Conservation (phyloP, 2,113 vertebrate genomes). For the Poeciliopsis turrubarensis region DNA sequence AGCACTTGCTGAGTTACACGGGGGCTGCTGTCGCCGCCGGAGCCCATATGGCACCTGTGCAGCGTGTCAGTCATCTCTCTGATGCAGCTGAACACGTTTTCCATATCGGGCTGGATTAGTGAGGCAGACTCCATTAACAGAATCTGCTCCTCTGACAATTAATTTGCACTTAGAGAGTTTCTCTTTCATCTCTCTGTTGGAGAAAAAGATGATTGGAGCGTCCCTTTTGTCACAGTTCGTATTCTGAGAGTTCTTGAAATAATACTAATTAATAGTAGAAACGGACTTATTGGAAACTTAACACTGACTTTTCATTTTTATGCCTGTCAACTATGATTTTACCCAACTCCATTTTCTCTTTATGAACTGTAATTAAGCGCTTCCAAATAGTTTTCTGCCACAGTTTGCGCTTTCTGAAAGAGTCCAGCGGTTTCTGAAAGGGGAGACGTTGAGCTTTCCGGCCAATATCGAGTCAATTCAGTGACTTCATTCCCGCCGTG, state of each 20-base stretch:
- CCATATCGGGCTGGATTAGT: slow-evolving; percentile 42
- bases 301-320: too few relatives aligned
- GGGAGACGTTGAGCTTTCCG: too few relatives aligned
- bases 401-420: too few relatives aligned
- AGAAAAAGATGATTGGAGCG: slow-evolving; percentile 25
- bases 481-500: too few relatives aligned
- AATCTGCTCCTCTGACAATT: slow-evolving; percentile 40
- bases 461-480: too few relatives aligned
- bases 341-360: neutral
- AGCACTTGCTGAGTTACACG: slow-evolving; percentile 65
- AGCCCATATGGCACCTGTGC: slow-evolving; percentile 57
- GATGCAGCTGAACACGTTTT: slow-evolving; percentile 54
- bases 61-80: slow-evolving; percentile 64
- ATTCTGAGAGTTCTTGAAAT: slow-evolving; percentile 18
- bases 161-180: slow-evolving; percentile 30
- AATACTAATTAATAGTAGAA: slow-evolving; percentile 14
- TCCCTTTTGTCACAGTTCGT: slow-evolving; percentile 17
- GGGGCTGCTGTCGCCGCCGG: slow-evolving; percentile 27
- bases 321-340: neutral
- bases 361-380: neutral
- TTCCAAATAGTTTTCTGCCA: neutral
- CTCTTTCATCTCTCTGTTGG: slow-evolving; percentile 1
- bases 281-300: neutral
- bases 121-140: slow-evolving; percentile 33
- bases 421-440: too few relatives aligned